Evolutionary conservation across 2,888 invertebrate species (phyloP), one percentile per base, ranked within the genome.

Genomic region (Cecidostiba fungosa): DNA sequence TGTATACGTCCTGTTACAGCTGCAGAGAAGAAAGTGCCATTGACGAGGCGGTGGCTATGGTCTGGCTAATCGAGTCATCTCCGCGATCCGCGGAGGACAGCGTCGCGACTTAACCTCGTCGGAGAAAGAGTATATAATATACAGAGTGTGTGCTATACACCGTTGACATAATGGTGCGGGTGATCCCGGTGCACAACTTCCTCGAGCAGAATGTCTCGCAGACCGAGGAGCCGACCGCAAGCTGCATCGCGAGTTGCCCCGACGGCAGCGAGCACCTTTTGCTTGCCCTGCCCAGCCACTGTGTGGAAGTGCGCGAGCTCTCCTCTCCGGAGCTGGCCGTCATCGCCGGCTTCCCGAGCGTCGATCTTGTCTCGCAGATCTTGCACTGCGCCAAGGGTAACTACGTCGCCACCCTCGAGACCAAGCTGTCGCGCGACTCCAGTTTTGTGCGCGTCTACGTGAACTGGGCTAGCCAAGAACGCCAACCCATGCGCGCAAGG

Each of bases 101-200:
- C 14, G 66, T 36, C 72, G 80, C 72, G 50, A 32, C 72, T 29
- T 80, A 80, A 54, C 80, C 72, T 72, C 19, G 23, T 5, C 4
- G 47, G 19, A 16, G 32, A 66, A 0, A 12, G 8, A n/a, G n/a
- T 62, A 26, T 2, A 12, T 23, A 4, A 66, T 26, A n/a, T 23
- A 62, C 26, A 62, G 3, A 66, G 66, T 6, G 66, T 23, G n/a
- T 10, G 26, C n/a, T 1, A 43, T 39, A 3, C 3, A 3, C 4
- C 39, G 39, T n/a, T 19, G 39, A 8, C 14, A 43, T 8, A 76
- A 96, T 96, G 96, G 96, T 96, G 85, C 95, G 96, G 26, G 96
- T 96, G 2, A 95, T 96, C 86, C 95, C 95, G 19, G 96, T 96
- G 81, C 96, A 96, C 90, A 96, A 96, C 92, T 96, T 96, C 91